Evolutionary conservation across 2,797 vertebrate species (phyloP).

Genomic region (Distichodus sexfasciatus): DNA sequence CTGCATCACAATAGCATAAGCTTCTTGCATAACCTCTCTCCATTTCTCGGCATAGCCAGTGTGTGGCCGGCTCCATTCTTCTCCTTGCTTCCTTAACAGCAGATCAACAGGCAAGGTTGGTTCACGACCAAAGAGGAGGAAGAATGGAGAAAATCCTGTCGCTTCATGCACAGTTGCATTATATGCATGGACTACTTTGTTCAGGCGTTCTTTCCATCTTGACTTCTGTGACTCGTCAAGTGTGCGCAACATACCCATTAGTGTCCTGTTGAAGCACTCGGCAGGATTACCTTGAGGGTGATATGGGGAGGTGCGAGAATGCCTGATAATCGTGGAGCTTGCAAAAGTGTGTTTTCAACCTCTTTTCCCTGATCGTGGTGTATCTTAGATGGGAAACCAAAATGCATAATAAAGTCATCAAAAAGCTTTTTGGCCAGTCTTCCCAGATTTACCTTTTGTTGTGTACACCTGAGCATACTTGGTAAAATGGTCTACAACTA

Average conservation of each 20-base stretch:
- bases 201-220: conserved; percentile 23
- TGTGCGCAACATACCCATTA: conserved; percentile 30
- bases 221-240: conserved; percentile 27
- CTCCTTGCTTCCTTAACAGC: neutral
- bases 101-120: conserved; percentile 20
- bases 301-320: conserved; percentile 25
- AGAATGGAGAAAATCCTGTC: conserved; percentile 28
- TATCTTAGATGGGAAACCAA: conserved; percentile 36
- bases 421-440: neutral
- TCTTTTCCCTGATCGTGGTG: conserved; percentile 34
- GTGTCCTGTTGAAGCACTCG: conserved; percentile 25
- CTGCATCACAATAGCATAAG: conserved; percentile 11
- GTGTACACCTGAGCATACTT: neutral
- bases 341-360: conserved; percentile 31
- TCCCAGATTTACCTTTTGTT: neutral
- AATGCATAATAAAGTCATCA: conserved; percentile 25
- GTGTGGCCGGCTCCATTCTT: neutral
- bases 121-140: conserved; percentile 35
- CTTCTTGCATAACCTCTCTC: conserved; percentile 33
- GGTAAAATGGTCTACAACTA: neutral
- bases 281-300: conserved; percentile 28
- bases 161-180: conserved; percentile 23
- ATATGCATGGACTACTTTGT: conserved; percentile 38
- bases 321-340: conserved; percentile 29
- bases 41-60: conserved; percentile 29